Conservation (phyloP, 2,113 vertebrate species). For the Nannospalax galili region DNA sequence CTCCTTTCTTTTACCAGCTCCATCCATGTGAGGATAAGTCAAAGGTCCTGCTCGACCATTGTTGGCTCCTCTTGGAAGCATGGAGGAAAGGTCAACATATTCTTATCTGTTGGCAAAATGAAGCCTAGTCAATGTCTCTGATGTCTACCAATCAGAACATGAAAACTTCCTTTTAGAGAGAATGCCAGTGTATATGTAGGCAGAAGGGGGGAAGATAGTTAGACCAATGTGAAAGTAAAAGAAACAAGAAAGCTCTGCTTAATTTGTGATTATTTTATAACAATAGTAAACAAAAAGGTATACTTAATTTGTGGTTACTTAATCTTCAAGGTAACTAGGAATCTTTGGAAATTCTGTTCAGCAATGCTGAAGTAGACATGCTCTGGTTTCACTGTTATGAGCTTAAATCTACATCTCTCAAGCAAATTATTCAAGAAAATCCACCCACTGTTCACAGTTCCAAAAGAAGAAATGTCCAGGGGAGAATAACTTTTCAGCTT, state of each 20-base stretch:
- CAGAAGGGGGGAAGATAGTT: not conserved
- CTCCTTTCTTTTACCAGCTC: no score
- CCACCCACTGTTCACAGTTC: not conserved
- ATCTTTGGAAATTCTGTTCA: constrained; percentile 32
- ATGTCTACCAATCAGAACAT: not conserved
- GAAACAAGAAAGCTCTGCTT: not conserved
- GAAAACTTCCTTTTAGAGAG: not conserved
- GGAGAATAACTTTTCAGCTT: not conserved
- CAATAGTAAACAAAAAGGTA: not conserved
- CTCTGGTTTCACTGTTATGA: not conserved
- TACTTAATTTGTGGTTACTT: not conserved
- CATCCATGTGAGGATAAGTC: no score
- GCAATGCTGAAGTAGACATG: not conserved
- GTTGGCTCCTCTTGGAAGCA: no score
- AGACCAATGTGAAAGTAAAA: not conserved
- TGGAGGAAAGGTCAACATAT: no score
- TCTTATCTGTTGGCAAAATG: not conserved
- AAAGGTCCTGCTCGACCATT: no score
- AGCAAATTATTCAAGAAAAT: constrained; percentile 24
- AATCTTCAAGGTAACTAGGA: not conserved
- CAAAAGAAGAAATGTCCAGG: not conserved
- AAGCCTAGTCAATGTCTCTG: not conserved
- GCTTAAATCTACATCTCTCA: not conserved
- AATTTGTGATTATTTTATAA: not conserved
- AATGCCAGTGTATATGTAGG: not conserved